Conservation (phyloP, 2,888 invertebrate species). For the Perithous albicinctus region DNA sequence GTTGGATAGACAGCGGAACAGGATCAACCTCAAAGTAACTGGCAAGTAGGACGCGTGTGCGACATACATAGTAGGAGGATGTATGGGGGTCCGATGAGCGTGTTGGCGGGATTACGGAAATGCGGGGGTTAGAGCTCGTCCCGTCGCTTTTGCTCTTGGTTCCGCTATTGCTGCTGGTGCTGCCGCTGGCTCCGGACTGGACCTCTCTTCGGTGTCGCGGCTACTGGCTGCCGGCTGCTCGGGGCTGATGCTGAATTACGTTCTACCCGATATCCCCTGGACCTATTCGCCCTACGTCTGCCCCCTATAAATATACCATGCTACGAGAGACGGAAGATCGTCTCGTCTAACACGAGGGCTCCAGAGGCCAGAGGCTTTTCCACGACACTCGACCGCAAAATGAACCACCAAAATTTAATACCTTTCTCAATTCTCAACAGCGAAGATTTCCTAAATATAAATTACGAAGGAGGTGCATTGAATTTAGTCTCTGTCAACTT, state of each 20-base stretch:
- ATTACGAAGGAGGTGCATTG: neutral
- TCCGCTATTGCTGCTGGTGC: conserved; percentile 35
- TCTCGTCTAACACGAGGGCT: conserved; percentile 49
- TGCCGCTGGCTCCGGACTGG: conserved; percentile 48
- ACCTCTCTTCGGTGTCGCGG: conserved; percentile 62
- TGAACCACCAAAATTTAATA: conserved; percentile 57
- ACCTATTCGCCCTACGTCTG: conserved; percentile 78
- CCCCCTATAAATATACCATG: conserved; percentile 75
- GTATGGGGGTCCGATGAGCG: conserved; percentile 69
- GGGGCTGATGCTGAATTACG: conserved; percentile 84
- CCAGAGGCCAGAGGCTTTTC: conserved; percentile 23
- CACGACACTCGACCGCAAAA: conserved; percentile 22
- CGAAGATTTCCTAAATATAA: neutral
- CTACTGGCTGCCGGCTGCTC: conserved; percentile 70
- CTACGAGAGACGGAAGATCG: conserved; percentile 63
- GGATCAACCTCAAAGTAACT: conserved; percentile 80
- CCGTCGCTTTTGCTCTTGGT: conserved; percentile 45
- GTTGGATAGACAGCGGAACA: conserved; percentile 73
- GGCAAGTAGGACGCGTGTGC: conserved; percentile 79
- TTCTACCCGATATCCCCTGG: conserved; percentile 81
- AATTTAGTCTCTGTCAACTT: no score
- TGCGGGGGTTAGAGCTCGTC: conserved; percentile 66
- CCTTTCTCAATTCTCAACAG: conserved; percentile 41
- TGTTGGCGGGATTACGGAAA: conserved; percentile 83
- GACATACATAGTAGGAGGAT: conserved; percentile 69